Conservation (phyloP, 1,140 invertebrate species). For the Trypoxylus dichotomus region DNA sequence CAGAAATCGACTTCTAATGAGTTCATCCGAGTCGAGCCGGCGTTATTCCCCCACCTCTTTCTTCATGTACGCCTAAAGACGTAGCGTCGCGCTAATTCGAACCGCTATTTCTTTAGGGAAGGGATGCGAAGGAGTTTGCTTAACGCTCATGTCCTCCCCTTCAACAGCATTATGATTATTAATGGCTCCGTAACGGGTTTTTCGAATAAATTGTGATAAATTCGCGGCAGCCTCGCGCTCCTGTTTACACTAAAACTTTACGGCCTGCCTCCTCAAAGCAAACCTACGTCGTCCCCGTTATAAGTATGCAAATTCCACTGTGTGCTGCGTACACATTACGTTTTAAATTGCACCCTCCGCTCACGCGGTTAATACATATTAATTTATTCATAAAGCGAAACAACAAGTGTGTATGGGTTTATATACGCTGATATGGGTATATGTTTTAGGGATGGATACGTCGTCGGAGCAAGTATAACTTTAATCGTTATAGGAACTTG, state of each 20-base stretch:
- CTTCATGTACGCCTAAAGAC: not conserved
- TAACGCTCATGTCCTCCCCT: not conserved
- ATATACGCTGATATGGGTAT: not conserved
- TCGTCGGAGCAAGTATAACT: no score
- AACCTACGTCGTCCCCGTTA: not conserved
- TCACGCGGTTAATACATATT: not conserved
- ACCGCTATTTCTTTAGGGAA: not conserved
- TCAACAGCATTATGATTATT: not conserved
- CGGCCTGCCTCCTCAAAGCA: not conserved
- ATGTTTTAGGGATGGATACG: no score
- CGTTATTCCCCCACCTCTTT: not conserved
- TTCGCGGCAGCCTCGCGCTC: not conserved
- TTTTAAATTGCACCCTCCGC: not conserved
- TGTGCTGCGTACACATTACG: not conserved
- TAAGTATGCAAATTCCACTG: not conserved
- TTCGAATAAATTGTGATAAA: constrained; percentile 7
- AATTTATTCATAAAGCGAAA: not conserved
- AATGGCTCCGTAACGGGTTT: not conserved
- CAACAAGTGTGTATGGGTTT: not conserved
- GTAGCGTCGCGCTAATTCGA: not conserved
- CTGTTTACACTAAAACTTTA: not conserved
- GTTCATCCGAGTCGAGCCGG: not conserved
- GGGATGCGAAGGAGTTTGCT: not conserved
- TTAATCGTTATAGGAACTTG: no score
- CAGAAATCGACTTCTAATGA: constrained; percentile 2